phyloP scores from a whole-genome alignment of 1,140 invertebrate genomes.

The Drosophila lowei region DNA sequence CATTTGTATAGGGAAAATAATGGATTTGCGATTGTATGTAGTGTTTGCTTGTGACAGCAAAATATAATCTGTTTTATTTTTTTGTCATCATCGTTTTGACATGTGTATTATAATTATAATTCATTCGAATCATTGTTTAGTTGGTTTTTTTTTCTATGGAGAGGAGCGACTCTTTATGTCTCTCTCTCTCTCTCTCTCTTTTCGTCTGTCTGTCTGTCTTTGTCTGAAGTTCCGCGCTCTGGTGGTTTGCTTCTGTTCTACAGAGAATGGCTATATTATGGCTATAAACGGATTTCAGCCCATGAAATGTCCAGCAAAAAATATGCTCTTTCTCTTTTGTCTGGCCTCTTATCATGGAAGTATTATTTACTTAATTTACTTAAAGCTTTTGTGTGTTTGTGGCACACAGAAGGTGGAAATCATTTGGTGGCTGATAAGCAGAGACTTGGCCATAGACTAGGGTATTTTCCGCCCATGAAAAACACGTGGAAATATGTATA shows the following conservation, averaged over 20 bases:
- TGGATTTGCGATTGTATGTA: neutral
- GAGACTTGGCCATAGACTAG: neutral
- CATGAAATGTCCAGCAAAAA: slow-evolving; percentile 20
- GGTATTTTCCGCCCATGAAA: neutral
- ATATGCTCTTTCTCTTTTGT: slow-evolving; percentile 12
- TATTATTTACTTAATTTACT: slow-evolving; percentile 34
- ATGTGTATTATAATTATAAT: slow-evolving; percentile 49
- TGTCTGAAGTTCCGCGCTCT: slow-evolving; percentile 20
- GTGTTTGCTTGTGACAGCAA: neutral
- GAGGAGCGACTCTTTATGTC: neutral
- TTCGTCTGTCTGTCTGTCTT: neutral
- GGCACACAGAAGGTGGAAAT: slow-evolving; percentile 30
- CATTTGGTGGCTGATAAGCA: slow-evolving; percentile 32
- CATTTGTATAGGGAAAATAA: neutral
- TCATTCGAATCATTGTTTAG: slow-evolving; percentile 26
- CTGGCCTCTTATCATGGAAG: slow-evolving; percentile 27
- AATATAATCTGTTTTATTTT: slow-evolving; percentile 28
- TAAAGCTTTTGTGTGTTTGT: no score
- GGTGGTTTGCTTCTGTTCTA: slow-evolving; percentile 4
- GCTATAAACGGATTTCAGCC: no score
- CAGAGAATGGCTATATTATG: no score
- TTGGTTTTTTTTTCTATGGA: slow-evolving; percentile 1
- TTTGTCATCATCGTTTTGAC: slow-evolving; percentile 57
- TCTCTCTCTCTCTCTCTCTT: neutral
- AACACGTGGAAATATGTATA: neutral